phyloP scores from a whole-genome alignment of 2,888 invertebrate genomes.

The Tachina grossa region DNA sequence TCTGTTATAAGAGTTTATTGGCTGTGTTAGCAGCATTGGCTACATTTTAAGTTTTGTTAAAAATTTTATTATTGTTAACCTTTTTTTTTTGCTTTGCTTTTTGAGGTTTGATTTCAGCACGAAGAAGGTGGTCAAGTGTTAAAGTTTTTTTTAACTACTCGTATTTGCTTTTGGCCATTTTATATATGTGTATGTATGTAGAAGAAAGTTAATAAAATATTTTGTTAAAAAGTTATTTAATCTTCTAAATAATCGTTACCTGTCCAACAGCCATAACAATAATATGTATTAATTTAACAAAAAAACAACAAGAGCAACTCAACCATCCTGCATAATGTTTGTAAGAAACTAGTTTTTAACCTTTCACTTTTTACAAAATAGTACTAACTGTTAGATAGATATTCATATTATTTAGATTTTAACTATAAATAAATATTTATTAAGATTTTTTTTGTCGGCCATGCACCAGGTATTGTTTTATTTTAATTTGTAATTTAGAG shows the following conservation, averaged over 20 bases:
- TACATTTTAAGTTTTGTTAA: constrained; percentile 20
- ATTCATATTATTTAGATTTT: constrained; percentile 29
- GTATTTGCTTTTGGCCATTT: neutral
- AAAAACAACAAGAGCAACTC: neutral
- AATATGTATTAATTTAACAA: constrained; percentile 41
- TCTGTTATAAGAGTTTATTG: constrained; percentile 12
- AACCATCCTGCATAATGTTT: constrained; percentile 41
- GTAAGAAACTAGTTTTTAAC: constrained; percentile 67
- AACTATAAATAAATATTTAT: constrained; percentile 26
- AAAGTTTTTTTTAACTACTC: constrained; percentile 31
- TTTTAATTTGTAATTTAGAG: constrained; percentile 46
- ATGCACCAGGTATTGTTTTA: constrained; percentile 9
- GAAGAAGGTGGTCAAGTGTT: constrained; percentile 60
- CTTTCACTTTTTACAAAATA: constrained; percentile 67
- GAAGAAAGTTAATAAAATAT: constrained; percentile 67
- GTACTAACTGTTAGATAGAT: neutral
- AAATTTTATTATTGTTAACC: constrained; percentile 10
- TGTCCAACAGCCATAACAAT: constrained; percentile 8
- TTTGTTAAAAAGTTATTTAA: constrained; percentile 49
- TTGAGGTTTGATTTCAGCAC: neutral
- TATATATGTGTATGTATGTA: constrained; percentile 24
- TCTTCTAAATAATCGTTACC: constrained; percentile 53
- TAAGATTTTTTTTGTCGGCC: constrained; percentile 24
- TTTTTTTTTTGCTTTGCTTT: constrained; percentile 5
- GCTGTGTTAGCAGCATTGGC: constrained; percentile 3